These are phyloP conservation scores for Margaritifera margaritifera DNA, from an alignment of 2,888 invertebrate genomes.

Conservation along the genomic window DNA sequence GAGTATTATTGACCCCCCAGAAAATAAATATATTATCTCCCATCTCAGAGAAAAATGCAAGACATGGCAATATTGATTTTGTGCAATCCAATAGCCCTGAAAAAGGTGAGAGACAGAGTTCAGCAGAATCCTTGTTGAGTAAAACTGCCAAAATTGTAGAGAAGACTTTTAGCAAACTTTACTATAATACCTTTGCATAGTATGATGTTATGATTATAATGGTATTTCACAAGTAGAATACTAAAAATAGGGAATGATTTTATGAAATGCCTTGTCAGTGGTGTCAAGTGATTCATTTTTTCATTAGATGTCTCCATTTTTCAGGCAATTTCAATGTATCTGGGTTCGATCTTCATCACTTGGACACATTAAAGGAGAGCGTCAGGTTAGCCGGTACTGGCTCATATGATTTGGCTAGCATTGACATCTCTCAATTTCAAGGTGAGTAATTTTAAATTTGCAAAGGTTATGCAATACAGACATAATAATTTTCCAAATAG, in stretches of 20 bases:
- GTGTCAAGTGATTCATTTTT: background rate
- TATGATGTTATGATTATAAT: background rate
- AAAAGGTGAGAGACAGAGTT: too few relatives aligned
- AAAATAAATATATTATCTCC: too few relatives aligned
- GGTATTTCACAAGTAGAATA: background rate
- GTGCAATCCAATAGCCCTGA: too few relatives aligned
- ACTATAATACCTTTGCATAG: too few relatives aligned
- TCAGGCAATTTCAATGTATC: slow-evolving; percentile 25
- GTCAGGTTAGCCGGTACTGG: slow-evolving; percentile 65
- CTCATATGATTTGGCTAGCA: slow-evolving; percentile 66
- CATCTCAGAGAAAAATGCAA: too few relatives aligned
- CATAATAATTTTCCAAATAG: too few relatives aligned
- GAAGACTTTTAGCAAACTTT: too few relatives aligned
- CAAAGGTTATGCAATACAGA: too few relatives aligned
- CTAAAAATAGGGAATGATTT: background rate
- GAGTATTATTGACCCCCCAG: too few relatives aligned
- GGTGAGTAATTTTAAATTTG: slow-evolving; percentile 44
- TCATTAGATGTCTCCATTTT: background rate
- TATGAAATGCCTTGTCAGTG: background rate
- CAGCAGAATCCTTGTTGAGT: too few relatives aligned
- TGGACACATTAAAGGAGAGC: slow-evolving; percentile 70
- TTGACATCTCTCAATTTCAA: slow-evolving; percentile 71
- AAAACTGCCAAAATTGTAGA: too few relatives aligned
- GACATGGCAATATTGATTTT: too few relatives aligned
- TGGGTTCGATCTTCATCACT: slow-evolving; percentile 45